These are phyloP conservation scores for Celastrina argiolus DNA, from an alignment of 2,888 invertebrate genomes.

Conservation along the genomic window DNA sequence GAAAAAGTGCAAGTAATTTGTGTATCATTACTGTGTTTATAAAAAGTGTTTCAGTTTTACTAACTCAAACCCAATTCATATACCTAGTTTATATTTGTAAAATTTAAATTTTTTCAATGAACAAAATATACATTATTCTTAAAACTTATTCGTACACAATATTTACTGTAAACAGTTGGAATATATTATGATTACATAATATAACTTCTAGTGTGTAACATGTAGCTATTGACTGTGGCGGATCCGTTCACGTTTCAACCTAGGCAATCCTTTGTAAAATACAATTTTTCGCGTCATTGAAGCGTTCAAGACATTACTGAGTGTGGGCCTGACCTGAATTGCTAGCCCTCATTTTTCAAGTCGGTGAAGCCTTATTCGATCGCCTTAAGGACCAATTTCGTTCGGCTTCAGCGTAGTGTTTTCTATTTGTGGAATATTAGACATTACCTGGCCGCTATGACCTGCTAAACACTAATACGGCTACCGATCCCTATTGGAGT, in stretches of 20 bases:
- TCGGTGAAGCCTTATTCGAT: conserved; percentile 24
- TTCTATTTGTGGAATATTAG: conserved; percentile 45
- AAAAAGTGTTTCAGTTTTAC: no score
- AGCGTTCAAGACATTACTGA: conserved; percentile 71
- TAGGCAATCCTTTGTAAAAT: conserved; percentile 61
- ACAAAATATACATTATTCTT: no score
- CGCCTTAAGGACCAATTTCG: conserved; percentile 39
- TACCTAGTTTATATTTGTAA: no score
- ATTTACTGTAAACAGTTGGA: neutral
- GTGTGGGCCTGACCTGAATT: conserved; percentile 52
- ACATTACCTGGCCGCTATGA: conserved; percentile 54
- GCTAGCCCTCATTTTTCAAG: conserved; percentile 44
- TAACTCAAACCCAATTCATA: no score
- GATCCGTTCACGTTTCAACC: conserved; percentile 43
- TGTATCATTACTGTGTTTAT: no score
- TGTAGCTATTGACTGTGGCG: conserved; percentile 23
- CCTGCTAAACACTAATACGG: conserved; percentile 58
- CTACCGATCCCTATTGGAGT: conserved; percentile 49
- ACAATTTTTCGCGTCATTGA: conserved; percentile 68
- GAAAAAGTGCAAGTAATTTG: no score
- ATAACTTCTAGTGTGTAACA: neutral
- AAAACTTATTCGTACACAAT: no score
- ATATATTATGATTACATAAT: neutral
- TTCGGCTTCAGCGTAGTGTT: conserved; percentile 27
- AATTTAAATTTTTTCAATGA: no score